Evolutionary conservation across 2,888 invertebrate genomes (phyloP).

Genomic region (Odontomyia ornata): DNA sequence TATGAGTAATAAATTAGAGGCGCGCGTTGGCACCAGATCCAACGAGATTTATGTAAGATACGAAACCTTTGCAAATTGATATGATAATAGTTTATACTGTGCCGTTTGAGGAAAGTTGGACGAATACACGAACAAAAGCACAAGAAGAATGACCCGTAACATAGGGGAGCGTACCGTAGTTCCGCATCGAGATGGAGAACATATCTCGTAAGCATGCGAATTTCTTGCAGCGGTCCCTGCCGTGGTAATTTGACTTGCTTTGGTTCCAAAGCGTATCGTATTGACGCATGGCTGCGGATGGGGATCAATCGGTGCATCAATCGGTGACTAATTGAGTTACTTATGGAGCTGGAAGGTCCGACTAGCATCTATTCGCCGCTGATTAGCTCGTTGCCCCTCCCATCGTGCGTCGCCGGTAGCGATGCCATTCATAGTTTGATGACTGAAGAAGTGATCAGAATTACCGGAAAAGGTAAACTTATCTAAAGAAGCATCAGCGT

Average conservation of each 20-base stretch:
- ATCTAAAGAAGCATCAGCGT: neutral
- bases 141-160: too few relatives aligned
- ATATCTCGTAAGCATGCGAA: neutral
- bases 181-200: neutral
- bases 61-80: too few relatives aligned
- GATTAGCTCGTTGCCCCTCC: neutral
- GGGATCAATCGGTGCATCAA: slow-evolving; percentile 18
- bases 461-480: slow-evolving; percentile 29
- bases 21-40: too few relatives aligned
- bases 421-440: slow-evolving; percentile 16
- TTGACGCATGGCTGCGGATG: neutral
- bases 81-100: too few relatives aligned
- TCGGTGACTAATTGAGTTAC: slow-evolving; percentile 36
- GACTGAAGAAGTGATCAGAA: slow-evolving; percentile 32
- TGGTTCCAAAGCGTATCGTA: neutral
- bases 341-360: neutral
- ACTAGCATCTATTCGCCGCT: neutral
- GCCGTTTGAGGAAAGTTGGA: too few relatives aligned
- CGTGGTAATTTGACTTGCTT: neutral
- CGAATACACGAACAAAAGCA: too few relatives aligned
- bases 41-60: too few relatives aligned
- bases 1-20: too few relatives aligned
- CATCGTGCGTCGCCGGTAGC: neutral
- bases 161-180: neutral
- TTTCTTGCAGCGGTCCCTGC: neutral